Conservation (phyloP, 2,113 vertebrate species). For the Saccopteryx leptura region DNA sequence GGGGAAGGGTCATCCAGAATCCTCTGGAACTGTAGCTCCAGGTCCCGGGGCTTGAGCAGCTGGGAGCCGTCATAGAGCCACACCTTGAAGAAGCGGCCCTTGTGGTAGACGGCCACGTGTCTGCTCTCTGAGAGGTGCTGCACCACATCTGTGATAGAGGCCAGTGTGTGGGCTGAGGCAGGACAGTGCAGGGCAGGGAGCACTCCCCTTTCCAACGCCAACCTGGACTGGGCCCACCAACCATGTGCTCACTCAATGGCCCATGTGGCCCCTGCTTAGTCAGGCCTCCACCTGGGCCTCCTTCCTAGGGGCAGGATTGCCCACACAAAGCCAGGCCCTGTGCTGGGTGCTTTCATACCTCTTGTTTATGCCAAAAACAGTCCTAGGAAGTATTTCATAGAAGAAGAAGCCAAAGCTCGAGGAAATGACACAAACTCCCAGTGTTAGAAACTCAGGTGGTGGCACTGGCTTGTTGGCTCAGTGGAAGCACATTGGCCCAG, state of each 20-base stretch:
- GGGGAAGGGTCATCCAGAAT: slow-evolving; percentile 93
- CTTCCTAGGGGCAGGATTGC: not conserved
- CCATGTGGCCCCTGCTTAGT: not conserved
- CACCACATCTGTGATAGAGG: slow-evolving; percentile 89
- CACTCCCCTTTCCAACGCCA: too few species aligned
- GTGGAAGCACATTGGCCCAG: too few species aligned
- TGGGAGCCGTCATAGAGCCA: slow-evolving; percentile 94
- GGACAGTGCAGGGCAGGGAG: not conserved
- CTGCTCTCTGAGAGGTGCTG: slow-evolving; percentile 94
- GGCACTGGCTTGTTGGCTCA: too few species aligned
- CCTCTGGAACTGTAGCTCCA: slow-evolving; percentile 95
- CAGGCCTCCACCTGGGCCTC: not conserved
- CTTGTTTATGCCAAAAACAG: not conserved
- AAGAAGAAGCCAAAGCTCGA: not conserved
- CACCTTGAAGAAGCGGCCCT: slow-evolving; percentile 94
- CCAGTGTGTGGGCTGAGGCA: not conserved
- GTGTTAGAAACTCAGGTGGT: not conserved
- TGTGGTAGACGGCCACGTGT: slow-evolving; percentile 95
- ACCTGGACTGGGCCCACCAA: not conserved
- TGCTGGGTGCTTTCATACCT: not conserved
- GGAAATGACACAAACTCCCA: not conserved
- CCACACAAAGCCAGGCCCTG: not conserved
- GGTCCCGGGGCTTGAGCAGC: slow-evolving; percentile 92
- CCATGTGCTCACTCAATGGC: not conserved
- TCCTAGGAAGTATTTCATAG: not conserved